These are phyloP conservation scores for Ctena decussata DNA, from an alignment of 2,888 invertebrate species.

Conservation along the genomic window DNA sequence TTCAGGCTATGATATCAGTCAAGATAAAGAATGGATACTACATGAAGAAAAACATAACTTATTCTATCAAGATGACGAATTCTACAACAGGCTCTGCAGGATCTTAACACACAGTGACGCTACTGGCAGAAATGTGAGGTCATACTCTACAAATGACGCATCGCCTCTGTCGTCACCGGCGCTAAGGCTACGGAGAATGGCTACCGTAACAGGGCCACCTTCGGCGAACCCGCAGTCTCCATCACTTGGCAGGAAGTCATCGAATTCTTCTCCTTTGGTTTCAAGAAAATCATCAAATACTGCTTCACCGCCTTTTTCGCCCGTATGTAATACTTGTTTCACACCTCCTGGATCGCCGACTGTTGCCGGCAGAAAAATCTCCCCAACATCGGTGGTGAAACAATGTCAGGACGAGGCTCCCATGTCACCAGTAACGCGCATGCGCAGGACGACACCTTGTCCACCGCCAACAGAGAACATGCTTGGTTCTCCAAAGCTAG, in stretches of 20 bases:
- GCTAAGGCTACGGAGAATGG: neutral
- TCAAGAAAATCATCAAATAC: neutral
- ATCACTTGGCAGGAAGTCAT: neutral
- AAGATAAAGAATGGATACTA: slow-evolving; percentile 48
- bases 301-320: neutral
- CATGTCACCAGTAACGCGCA: neutral
- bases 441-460: neutral
- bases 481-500: neutral
- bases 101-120: neutral
- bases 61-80: slow-evolving; percentile 56
- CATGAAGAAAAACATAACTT: slow-evolving; percentile 57
- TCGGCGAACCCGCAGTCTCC: neutral
- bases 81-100: slow-evolving; percentile 20
- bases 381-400: neutral
- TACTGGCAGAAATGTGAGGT: neutral
- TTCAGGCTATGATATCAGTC: slow-evolving; percentile 38
- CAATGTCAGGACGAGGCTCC: neutral
- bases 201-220: neutral
- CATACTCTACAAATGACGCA: neutral
- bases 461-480: neutral
- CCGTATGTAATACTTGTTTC: neutral
- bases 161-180: neutral
- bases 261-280: neutral
- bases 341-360: neutral
- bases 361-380: neutral